These are phyloP conservation scores for Hedychridium roseum DNA, from an alignment of 2,888 invertebrate genomes.

Conservation along the genomic window DNA sequence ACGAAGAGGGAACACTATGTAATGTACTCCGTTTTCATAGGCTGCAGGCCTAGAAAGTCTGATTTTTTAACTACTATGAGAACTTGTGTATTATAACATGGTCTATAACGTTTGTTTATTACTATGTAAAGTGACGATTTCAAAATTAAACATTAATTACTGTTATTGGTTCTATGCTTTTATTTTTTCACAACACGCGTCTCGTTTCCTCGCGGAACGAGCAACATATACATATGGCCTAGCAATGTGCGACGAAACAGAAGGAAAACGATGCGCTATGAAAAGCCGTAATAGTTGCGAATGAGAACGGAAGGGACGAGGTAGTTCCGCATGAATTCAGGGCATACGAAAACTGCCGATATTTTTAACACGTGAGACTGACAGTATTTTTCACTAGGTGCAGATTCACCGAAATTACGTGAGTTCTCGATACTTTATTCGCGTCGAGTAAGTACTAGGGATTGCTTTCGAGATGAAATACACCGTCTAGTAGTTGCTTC, in stretches of 20 bases:
- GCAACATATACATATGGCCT: conserved; percentile 27
- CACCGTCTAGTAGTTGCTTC: too few species aligned
- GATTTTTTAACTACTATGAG: conserved; percentile 60
- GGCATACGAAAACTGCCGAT: conserved; percentile 53
- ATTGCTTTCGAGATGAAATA: too few species aligned
- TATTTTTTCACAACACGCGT: conserved; percentile 32
- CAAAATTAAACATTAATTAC: conserved; percentile 59
- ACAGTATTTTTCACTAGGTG: conserved; percentile 46
- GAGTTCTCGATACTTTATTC: too few species aligned
- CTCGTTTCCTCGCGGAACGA: too few species aligned
- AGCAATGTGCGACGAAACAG: conserved; percentile 19
- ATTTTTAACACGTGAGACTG: conserved; percentile 55
- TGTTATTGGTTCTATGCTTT: conserved; percentile 35
- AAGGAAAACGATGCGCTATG: conserved; percentile 16
- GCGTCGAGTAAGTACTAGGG: too few species aligned
- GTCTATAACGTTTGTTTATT: conserved; percentile 60
- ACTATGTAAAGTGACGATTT: conserved; percentile 60
- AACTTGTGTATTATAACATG: conserved; percentile 58
- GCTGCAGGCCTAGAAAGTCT: conserved; percentile 61
- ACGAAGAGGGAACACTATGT: conserved; percentile 23
- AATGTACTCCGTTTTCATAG: conserved; percentile 53
- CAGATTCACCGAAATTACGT: conserved; percentile 32
- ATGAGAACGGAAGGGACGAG: too few species aligned
- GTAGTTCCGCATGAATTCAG: conserved; percentile 38
- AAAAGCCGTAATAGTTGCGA: conserved; percentile 1